These are phyloP conservation scores for Nannoperca obscura DNA, from an alignment of 2,797 vertebrate genomes.

Conservation along the genomic window DNA sequence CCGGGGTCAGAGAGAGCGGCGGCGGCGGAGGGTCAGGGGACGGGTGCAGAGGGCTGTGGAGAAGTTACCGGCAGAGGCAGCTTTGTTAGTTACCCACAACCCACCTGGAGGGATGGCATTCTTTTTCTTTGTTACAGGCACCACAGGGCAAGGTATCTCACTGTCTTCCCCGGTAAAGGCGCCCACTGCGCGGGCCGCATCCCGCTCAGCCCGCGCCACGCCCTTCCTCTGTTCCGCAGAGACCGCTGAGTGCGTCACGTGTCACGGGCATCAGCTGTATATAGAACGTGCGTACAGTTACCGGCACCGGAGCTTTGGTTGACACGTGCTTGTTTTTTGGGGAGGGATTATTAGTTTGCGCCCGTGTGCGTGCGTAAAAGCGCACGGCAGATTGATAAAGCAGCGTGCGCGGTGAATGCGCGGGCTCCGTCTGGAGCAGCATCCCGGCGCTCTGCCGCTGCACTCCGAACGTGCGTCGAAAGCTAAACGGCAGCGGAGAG, in stretches of 20 bases:
- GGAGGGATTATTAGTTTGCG: conserved; percentile 49
- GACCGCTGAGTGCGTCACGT: conserved; percentile 56
- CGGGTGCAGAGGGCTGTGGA: conserved; percentile 33
- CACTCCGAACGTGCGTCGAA: conserved; percentile 86
- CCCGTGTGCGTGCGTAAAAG: conserved; percentile 54
- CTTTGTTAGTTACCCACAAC: conserved; percentile 40
- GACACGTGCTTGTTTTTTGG: conserved; percentile 60
- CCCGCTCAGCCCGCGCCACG: conserved; percentile 70
- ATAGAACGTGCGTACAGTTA: conserved; percentile 68
- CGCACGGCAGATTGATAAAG: conserved; percentile 48
- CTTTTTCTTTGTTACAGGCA: conserved; percentile 54
- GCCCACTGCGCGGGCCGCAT: conserved; percentile 54
- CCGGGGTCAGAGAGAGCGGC: conserved; percentile 59
- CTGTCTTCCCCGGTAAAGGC: conserved; percentile 70
- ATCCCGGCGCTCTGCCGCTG: conserved; percentile 79
- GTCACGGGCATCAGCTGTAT: conserved; percentile 70
- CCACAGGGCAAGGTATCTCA: conserved; percentile 49
- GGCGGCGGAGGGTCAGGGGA: conserved; percentile 34
- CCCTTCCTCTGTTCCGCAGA: conserved; percentile 74
- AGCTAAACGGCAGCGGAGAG: conserved; percentile 80
- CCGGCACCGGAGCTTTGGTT: conserved; percentile 59
- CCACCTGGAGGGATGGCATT: conserved; percentile 37
- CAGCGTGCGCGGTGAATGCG: conserved; percentile 31
- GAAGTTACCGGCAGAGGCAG: conserved; percentile 31
- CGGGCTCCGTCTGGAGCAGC: conserved; percentile 75